Percentiles rank a stretch among this genome's conserved stretches.
Conservation (phyloP, 2,888 invertebrate genomes). For the Epsilonema sp. region DNA sequence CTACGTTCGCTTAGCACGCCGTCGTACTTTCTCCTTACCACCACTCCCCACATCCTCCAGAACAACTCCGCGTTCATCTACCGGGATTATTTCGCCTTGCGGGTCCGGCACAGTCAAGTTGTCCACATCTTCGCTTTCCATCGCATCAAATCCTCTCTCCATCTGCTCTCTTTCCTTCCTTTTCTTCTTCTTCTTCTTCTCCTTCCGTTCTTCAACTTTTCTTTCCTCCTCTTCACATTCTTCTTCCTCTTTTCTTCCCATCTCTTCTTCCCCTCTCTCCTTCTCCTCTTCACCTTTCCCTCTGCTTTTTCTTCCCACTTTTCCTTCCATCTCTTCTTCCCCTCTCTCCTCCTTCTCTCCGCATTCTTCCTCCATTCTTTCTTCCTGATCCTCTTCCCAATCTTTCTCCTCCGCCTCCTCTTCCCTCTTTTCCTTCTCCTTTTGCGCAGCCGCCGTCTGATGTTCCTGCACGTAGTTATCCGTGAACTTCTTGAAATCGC, state of each 20-base stretch:
- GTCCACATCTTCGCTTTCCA: background rate
- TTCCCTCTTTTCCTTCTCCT: background rate
- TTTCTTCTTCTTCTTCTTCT: background rate
- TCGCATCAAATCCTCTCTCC: background rate
- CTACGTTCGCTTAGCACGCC: no score
- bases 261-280: background rate
- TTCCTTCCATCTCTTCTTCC: background rate
- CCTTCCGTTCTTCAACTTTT: background rate
- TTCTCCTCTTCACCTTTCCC: background rate
- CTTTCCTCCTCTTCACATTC: background rate
- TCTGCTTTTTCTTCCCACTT: background rate
- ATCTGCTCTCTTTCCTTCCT: background rate
- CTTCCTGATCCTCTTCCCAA: background rate
- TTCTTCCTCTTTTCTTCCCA: background rate
- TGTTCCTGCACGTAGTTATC: conserved; percentile 3
- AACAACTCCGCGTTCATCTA: no score
- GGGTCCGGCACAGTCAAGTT: background rate
- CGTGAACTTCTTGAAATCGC: conserved; percentile 5
- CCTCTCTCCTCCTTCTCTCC: background rate
- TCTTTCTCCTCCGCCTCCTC: background rate
- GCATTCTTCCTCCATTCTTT: background rate
- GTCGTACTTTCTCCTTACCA: no score
- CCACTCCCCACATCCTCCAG: no score
- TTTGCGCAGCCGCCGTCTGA: no score
- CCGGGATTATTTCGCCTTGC: background rate